Percentiles rank a stretch among this genome's conserved stretches.
Evolutionary conservation across 2,888 invertebrate species (phyloP).

Genomic region (Theretra japonica): DNA sequence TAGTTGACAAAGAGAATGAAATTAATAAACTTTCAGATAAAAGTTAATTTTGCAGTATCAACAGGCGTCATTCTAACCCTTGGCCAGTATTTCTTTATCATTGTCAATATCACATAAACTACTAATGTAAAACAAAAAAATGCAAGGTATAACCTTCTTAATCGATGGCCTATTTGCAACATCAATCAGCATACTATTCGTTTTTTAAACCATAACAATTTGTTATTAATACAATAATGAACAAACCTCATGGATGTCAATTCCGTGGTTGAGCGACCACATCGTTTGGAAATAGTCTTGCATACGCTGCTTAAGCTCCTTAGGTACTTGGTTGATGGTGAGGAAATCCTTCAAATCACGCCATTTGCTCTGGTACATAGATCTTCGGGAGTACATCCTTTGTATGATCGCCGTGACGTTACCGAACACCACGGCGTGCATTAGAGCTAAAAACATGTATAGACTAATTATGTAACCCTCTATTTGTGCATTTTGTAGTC

Average conservation of each 20-base stretch:
- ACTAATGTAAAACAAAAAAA: too few relatives aligned
- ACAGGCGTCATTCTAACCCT: too few relatives aligned
- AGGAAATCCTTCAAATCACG: constrained; percentile 98
- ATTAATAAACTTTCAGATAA: too few relatives aligned
- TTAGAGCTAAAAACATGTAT: constrained; percentile 88
- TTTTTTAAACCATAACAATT: not conserved
- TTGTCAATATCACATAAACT: too few relatives aligned
- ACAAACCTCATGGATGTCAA: constrained; percentile 96
- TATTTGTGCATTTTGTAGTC: too few relatives aligned
- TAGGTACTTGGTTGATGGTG: constrained; percentile 96
- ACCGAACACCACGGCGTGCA: constrained; percentile 99
- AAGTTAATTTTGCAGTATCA: too few relatives aligned
- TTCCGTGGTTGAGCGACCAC: constrained; percentile 99
- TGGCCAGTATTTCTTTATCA: too few relatives aligned
- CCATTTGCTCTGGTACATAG: constrained; percentile 97
- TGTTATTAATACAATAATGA: not conserved
- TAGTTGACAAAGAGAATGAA: too few relatives aligned
- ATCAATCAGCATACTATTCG: too few relatives aligned
- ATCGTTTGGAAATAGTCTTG: constrained; percentile 99
- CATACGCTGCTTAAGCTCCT: constrained; percentile 97
- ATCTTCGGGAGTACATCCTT: constrained; percentile 97
- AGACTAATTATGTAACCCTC: too few relatives aligned
- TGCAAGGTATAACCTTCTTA: too few relatives aligned
- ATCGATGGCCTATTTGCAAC: too few relatives aligned
- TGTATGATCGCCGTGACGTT: constrained; percentile 99